Conservation (phyloP, 2,113 vertebrate species). For the Canis aureus region DNA sequence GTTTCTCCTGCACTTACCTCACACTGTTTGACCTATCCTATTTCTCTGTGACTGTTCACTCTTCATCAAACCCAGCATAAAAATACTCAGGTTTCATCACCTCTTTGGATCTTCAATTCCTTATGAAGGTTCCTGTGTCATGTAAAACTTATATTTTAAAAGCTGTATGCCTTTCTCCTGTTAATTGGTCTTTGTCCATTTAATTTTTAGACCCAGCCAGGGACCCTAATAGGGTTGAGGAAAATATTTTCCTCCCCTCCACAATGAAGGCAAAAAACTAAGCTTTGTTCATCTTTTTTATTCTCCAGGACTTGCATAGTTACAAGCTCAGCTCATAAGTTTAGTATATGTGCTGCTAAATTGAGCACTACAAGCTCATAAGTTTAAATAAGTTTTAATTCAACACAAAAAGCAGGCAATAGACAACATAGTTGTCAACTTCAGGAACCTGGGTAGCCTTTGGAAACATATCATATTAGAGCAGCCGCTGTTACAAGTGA, state of each 20-base stretch:
- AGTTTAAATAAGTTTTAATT: constrained; percentile 9
- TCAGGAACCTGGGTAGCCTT: neutral
- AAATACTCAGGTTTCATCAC: neutral
- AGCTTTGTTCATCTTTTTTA: neutral
- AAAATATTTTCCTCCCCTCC: neutral
- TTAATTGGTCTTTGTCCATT: neutral
- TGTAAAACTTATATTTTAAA: neutral
- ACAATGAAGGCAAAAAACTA: neutral
- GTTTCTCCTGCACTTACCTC: neutral
- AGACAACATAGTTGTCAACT: neutral
- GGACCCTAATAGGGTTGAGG: neutral
- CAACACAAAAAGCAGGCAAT: neutral
- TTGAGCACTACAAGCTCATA: neutral
- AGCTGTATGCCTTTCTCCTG: neutral
- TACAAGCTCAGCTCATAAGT: neutral
- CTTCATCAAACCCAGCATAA: neutral
- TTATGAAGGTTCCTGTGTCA: neutral
- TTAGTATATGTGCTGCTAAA: neutral
- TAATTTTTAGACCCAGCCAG: constrained; percentile 3
- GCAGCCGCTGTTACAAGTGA: neutral
- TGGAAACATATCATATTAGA: neutral
- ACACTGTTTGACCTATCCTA: neutral
- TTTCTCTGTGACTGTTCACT: neutral
- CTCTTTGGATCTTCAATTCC: neutral
- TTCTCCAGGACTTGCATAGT: neutral